Evolutionary conservation across 92 coral and sea anemone species (phyloP).

Genomic region (Micromussa lordhowensis): DNA sequence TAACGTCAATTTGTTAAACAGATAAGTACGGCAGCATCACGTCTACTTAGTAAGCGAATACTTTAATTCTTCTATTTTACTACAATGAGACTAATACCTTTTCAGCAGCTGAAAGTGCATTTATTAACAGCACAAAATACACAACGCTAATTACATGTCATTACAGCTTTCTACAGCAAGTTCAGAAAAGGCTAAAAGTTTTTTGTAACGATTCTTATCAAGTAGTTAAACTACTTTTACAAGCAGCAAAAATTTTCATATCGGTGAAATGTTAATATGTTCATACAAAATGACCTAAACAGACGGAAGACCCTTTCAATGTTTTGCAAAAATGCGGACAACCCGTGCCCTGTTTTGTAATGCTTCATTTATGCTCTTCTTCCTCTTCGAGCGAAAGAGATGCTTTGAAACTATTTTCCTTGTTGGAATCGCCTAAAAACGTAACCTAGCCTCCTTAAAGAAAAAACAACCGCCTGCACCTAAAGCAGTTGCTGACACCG

Average conservation of each 20-base stretch:
- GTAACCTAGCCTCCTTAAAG: background rate
- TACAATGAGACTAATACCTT: background rate
- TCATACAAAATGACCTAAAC: background rate
- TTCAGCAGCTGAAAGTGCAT: background rate
- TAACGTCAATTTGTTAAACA: too few species aligned
- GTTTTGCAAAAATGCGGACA: background rate
- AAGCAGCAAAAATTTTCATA: too few species aligned
- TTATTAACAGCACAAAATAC: background rate
- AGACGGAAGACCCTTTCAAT: background rate
- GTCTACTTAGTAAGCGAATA: background rate
- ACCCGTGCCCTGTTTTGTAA: background rate
- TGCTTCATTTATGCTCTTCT: background rate
- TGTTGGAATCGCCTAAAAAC: background rate
- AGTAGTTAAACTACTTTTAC: too few species aligned
- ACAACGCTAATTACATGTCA: background rate
- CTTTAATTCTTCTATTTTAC: background rate
- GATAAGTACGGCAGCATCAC: background rate
- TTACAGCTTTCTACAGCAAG: too few species aligned
- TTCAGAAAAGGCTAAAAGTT: too few species aligned
- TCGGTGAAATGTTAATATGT: too few species aligned
- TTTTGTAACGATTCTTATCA: too few species aligned
- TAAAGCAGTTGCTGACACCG: background rate
- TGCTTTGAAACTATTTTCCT: background rate
- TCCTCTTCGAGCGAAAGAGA: background rate
- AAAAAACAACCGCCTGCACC: background rate